phyloP scores from a whole-genome alignment of 2,888 invertebrate genomes.

The Phyllotreta cruciferae region DNA sequence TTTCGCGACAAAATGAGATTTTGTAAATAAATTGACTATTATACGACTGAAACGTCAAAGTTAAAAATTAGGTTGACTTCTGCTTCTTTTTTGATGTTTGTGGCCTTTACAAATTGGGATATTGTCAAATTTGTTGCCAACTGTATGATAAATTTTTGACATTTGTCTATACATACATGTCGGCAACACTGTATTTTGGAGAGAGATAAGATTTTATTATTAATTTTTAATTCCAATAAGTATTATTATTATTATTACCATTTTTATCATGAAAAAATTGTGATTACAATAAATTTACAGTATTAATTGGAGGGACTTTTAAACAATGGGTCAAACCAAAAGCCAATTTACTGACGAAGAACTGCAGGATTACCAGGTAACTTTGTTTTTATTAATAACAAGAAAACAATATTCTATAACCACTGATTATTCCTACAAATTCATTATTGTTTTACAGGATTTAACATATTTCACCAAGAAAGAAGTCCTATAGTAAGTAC shows the following conservation, averaged over 20 bases:
- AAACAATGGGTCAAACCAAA: conserved; percentile 77
- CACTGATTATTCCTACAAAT: neutral
- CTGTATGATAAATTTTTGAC: neutral
- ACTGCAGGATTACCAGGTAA: conserved; percentile 88
- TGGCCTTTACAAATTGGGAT: too few species aligned
- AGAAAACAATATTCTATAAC: too few species aligned
- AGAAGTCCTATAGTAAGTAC: conserved; percentile 85
- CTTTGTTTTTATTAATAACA: conserved; percentile 1
- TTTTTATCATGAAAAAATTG: too few species aligned
- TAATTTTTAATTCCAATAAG: too few species aligned
- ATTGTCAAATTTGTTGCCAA: too few species aligned
- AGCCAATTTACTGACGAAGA: conserved; percentile 89
- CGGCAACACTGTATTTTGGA: too few species aligned
- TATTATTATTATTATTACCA: too few species aligned
- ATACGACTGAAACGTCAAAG: too few species aligned
- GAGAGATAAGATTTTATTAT: too few species aligned
- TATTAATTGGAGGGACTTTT: neutral
- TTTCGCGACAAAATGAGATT: neutral
- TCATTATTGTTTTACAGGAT: conserved; percentile 68
- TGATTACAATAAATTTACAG: too few species aligned
- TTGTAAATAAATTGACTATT: neutral
- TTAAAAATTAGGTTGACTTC: too few species aligned
- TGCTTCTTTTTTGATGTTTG: too few species aligned
- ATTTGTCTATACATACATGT: neutral
- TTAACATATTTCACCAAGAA: conserved; percentile 93